Evolutionary conservation across 2,113 vertebrate species (phyloP), one percentile per base, ranked within the genome.

Genomic region (Psittacus erithacus): DNA sequence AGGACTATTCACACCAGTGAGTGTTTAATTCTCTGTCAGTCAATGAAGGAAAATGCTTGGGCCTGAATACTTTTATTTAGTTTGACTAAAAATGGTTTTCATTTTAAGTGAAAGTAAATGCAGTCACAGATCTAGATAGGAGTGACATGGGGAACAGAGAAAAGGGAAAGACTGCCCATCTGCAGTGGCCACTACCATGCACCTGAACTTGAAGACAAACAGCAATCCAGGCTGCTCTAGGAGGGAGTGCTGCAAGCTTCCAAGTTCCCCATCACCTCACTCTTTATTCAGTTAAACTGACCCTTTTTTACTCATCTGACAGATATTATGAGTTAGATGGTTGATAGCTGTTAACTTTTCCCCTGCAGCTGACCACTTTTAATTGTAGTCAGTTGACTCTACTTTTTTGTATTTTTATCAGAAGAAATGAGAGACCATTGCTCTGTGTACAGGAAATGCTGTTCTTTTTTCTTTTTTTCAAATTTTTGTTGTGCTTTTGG

Each of bases 371-470:
- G 38, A 62, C 43, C 12, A 15, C 27, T 63, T 85, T 49, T 63
- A 50, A 22, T 43, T 1, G 0, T 14, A 60, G 27, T 38, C 39
- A 49, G n/a, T 62, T 1, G 2, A 24, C 11, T 59, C 27, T 31
- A 46, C 22, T 49, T 18, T 62, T 31, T 17, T 49, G 13, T 18
- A 28, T 53, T 39, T 62, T 19, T 63, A n/a, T 49, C 35, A 68
- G 41, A 73, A 53, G 25, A 62, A 67, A 47, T 38, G 14, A 31
- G 22, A 27, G 10, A 43, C 14, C 44, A 41, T 35, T 13, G 8
- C 5, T 79, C 67, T 68, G 19, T 35, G 60, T 55, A 38, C 31
- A 64, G 23, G 31, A 86, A 76, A 59, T 59, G 67, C 9, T 57
- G 14, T 31, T 57, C 9, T 7, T 18, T 33, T 49, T 46, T n/a